A percentile compares a stretch with the other conserved stretches of the same genome.
Conservation (phyloP, 2,888 invertebrate genomes). For the Acrocyrtus sp. region DNA sequence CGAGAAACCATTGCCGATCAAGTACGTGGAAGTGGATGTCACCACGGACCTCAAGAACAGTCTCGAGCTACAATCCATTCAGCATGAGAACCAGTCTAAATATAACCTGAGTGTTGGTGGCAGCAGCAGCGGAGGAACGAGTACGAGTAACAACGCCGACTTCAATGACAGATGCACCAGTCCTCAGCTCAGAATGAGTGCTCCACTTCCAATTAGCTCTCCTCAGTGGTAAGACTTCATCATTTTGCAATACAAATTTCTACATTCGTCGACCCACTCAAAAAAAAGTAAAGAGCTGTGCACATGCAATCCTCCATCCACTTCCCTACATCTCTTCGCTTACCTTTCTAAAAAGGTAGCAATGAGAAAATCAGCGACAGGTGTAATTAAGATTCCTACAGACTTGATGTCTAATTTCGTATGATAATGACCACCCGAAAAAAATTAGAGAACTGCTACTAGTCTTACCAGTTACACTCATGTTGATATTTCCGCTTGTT, state of each 20-base stretch:
- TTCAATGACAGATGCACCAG: slow-evolving; percentile 52
- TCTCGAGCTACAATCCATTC: slow-evolving; percentile 33
- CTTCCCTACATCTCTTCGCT: too few species aligned
- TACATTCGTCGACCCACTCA: too few species aligned
- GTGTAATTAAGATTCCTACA: slow-evolving; percentile 25
- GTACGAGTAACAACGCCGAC: slow-evolving; percentile 52
- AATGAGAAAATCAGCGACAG: slow-evolving; percentile 2
- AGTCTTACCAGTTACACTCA: slow-evolving; percentile 33
- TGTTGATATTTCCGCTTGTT: slow-evolving; percentile 25
- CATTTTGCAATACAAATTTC: too few species aligned
- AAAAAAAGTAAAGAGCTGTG: too few species aligned
- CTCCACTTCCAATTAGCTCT: slow-evolving; percentile 53
- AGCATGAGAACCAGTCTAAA: slow-evolving; percentile 40
- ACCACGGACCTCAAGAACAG: slow-evolving; percentile 26
- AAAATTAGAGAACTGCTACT: slow-evolving; percentile 17
- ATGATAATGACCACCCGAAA: slow-evolving; percentile 22
- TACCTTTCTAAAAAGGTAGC: too few species aligned
- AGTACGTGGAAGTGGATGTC: slow-evolving; percentile 35
- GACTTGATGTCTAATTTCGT: slow-evolving; percentile 10
- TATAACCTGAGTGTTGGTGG: slow-evolving; percentile 50
- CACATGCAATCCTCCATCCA: too few species aligned
- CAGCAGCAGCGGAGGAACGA: slow-evolving; percentile 49
- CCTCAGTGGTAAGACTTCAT: slow-evolving; percentile 60
- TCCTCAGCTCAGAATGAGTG: slow-evolving; percentile 44
- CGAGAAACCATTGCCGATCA: slow-evolving; percentile 75